phyloP scores from a whole-genome alignment of 2,113 vertebrate species.

The Dunckerocampus dactyliophorus region DNA sequence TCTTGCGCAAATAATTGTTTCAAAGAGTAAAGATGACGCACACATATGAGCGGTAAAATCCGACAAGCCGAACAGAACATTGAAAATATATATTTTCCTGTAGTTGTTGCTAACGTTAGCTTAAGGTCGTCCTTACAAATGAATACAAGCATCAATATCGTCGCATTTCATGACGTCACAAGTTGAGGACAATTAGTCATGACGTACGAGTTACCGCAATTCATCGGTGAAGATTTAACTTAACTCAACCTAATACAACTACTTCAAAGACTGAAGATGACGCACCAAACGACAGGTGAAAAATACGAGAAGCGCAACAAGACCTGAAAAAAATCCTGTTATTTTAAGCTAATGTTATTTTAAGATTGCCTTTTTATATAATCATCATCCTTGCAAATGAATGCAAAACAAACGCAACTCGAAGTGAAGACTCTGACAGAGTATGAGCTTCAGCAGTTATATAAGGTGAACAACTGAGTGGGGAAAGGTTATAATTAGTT shows the following conservation, averaged over 20 bases:
- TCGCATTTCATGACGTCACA: background rate
- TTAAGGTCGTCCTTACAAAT: too few species aligned
- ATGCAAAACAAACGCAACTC: slow-evolving; percentile 13
- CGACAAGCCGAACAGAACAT: too few species aligned
- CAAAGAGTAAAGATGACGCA: too few species aligned
- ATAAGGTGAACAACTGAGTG: slow-evolving; percentile 28
- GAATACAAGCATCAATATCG: too few species aligned
- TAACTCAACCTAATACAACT: background rate
- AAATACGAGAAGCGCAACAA: background rate
- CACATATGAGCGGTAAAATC: too few species aligned
- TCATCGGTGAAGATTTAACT: background rate
- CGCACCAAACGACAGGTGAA: slow-evolving; percentile 2
- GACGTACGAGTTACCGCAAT: background rate
- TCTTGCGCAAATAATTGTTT: too few species aligned
- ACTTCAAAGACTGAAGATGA: slow-evolving; percentile 8
- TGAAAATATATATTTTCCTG: too few species aligned
- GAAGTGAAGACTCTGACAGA: slow-evolving; percentile 19
- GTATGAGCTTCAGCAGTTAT: slow-evolving; percentile 41
- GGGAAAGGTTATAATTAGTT: background rate
- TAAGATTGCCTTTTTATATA: background rate
- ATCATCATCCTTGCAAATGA: background rate
- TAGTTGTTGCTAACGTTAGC: too few species aligned
- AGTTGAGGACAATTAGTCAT: background rate
- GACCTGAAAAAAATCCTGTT: too few species aligned
- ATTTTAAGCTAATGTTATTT: too few species aligned